phyloP scores from a whole-genome alignment of 2,888 invertebrate species.

The Doris montereyensis region DNA sequence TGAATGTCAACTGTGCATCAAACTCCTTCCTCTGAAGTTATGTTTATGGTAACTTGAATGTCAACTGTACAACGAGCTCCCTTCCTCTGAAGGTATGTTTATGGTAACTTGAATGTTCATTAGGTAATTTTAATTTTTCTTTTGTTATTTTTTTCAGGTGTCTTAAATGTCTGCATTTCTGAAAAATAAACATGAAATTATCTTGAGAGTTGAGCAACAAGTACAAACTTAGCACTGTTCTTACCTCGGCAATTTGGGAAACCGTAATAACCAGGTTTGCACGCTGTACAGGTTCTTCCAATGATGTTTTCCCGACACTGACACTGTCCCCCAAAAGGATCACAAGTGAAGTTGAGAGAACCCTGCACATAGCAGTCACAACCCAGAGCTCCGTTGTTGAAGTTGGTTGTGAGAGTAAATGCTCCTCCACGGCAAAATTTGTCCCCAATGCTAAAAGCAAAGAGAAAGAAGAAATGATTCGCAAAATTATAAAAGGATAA shows the following conservation, averaged over 20 bases:
- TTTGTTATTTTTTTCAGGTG: too few relatives aligned
- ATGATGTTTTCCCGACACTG: slow-evolving; percentile 93
- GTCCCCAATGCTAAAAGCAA: slow-evolving; percentile 42
- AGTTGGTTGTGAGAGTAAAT: slow-evolving; percentile 94
- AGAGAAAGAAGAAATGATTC: background rate
- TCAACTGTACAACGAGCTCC: too few relatives aligned
- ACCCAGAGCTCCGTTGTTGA: slow-evolving; percentile 92
- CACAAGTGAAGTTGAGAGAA: slow-evolving; percentile 89
- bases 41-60: too few relatives aligned
- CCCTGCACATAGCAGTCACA: slow-evolving; percentile 93
- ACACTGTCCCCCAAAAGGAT: slow-evolving; percentile 96
- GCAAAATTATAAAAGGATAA: background rate
- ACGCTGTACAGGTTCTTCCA: slow-evolving; percentile 79
- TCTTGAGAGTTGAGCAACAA: too few relatives aligned
- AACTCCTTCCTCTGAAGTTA: too few relatives aligned
- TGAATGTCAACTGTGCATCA: too few relatives aligned
- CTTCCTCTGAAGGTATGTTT: too few relatives aligned
- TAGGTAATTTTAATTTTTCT: too few relatives aligned
- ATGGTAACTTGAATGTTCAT: too few relatives aligned
- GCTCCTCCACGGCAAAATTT: slow-evolving; percentile 89
- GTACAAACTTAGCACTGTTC: too few relatives aligned
- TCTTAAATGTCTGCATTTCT: too few relatives aligned
- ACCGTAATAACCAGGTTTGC: slow-evolving; percentile 90
- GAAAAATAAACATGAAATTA: too few relatives aligned
- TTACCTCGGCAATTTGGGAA: slow-evolving; percentile 89